Percentiles rank a stretch among this genome's conserved stretches.
phyloP scores from a whole-genome alignment of 2,888 invertebrate genomes.

The Scelioninae gen. 2 region DNA sequence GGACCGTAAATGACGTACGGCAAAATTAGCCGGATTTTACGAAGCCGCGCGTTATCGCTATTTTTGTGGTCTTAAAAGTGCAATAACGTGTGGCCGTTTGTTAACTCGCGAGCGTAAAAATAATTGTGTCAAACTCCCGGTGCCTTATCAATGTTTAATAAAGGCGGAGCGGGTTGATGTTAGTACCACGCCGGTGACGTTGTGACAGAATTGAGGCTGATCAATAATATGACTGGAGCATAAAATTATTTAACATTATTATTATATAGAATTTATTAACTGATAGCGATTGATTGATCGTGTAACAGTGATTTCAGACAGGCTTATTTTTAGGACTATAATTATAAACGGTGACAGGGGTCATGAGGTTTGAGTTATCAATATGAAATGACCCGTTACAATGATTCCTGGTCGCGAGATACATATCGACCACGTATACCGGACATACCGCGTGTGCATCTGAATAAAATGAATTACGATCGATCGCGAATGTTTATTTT shows the following conservation, averaged over 20 bases:
- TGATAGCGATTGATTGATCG: slow-evolving; percentile 24
- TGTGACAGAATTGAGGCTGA: slow-evolving; percentile 33
- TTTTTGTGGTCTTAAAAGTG: slow-evolving; percentile 3
- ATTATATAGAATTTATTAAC: slow-evolving; percentile 31
- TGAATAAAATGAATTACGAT: slow-evolving; percentile 19
- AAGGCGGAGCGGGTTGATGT: slow-evolving; percentile 1
- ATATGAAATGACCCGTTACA: slow-evolving; percentile 24
- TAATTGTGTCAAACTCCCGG: slow-evolving; percentile 21
- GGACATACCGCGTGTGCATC: slow-evolving; percentile 1
- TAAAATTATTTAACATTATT: slow-evolving; percentile 44
- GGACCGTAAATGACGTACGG: slow-evolving; percentile 13
- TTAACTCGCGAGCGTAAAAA: slow-evolving; percentile 14
- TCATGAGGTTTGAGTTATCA: slow-evolving; percentile 27
- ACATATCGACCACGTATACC: not conserved
- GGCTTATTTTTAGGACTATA: slow-evolving; percentile 31
- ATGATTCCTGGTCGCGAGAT: not conserved
- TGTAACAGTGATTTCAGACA: slow-evolving; percentile 20
- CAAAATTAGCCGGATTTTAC: slow-evolving; percentile 11
- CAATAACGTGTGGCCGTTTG: slow-evolving; percentile 9
- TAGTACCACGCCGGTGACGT: slow-evolving; percentile 1
- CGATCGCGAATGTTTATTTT: slow-evolving; percentile 1
- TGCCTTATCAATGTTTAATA: slow-evolving; percentile 24
- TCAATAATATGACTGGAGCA: slow-evolving; percentile 35
- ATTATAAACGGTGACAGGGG: slow-evolving; percentile 25
- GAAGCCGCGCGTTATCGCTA: slow-evolving; percentile 3